These are phyloP conservation scores for Allolobophora icterica DNA, from an alignment of 2,888 invertebrate species.

Conservation along the genomic window DNA sequence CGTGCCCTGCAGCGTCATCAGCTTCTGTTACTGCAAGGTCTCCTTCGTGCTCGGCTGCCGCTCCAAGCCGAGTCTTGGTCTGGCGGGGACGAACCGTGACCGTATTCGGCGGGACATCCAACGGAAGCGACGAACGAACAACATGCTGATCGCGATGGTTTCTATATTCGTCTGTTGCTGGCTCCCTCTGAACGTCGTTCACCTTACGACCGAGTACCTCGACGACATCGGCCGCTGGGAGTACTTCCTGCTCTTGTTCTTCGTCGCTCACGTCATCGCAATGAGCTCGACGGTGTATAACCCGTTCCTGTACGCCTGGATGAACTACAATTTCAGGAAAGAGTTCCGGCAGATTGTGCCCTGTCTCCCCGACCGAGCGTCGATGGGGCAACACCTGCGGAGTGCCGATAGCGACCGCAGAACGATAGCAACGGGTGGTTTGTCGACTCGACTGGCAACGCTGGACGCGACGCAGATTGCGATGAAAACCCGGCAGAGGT, in stretches of 20 bases:
- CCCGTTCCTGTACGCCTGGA: slow-evolving; percentile 93
- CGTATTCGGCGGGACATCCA: slow-evolving; percentile 59
- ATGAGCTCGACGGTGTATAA: slow-evolving; percentile 95
- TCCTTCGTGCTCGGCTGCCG: slow-evolving; percentile 59
- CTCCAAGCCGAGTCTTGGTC: slow-evolving; percentile 79
- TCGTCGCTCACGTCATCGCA: slow-evolving; percentile 84
- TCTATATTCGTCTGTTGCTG: slow-evolving; percentile 93
- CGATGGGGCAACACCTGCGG: not conserved
- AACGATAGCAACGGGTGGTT: too few relatives aligned
- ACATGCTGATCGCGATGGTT: slow-evolving; percentile 96
- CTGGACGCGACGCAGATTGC: too few relatives aligned
- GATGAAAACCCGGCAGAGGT: too few relatives aligned
- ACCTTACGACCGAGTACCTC: slow-evolving; percentile 74
- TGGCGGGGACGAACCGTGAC: slow-evolving; percentile 60
- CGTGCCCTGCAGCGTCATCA: slow-evolving; percentile 89
- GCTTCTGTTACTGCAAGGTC: slow-evolving; percentile 91
- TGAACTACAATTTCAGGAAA: slow-evolving; percentile 91
- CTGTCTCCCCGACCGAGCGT: slow-evolving; percentile 52
- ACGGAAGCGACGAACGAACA: slow-evolving; percentile 96
- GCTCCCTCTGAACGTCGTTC: slow-evolving; percentile 79
- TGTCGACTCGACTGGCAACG: too few relatives aligned
- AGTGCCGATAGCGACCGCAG: too few relatives aligned
- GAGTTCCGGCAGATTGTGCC: slow-evolving; percentile 73
- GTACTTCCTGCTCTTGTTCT: slow-evolving; percentile 85
- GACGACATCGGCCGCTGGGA: slow-evolving; percentile 59